Base-by-base conservation (phyloP, 2,113 vertebrate species). In the Coturnix japonica region DNA sequence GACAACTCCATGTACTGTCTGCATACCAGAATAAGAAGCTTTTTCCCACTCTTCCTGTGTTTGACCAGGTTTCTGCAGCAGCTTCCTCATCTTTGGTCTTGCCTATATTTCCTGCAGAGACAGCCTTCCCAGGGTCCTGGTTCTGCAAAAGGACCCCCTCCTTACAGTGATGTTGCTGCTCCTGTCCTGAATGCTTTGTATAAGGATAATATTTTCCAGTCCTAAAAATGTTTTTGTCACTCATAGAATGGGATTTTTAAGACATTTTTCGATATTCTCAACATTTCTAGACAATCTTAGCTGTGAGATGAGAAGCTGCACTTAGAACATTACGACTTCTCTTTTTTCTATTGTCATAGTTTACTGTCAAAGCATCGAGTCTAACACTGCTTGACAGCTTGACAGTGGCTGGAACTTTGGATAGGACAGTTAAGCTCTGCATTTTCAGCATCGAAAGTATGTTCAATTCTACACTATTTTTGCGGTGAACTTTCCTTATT, bases 11-110 rank as follows among this genome's bases (percentile, higher is more conserved):
- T 3, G 49, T 75, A 41, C 3, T 1, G 6, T 77, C 85, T 66
- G 10, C 0, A 0, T 59, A 31, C 6, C 31, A 59, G 41, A 66
- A 21, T 15, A 17, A 9, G 5, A 11, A 3, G 4, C 22, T 71
- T 87, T 77, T 66, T 26, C 26, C 16, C 7, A 6, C 5, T 21
- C 30, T 73, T 74, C 65, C 37, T 53, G n/a, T 70, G 23, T 12
- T 57, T 49, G 23, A 85, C 15, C 10, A 20, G 12, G 23, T 28
- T 78, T 26, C 56, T 30, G 74, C 28, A 81, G 33, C 7, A 71
- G 4, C 39, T 13, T 41, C 23, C 2, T 26, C 65, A 37, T 33
- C 70, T 11, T 59, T 44, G 19, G 15, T 21, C 30, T 65, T 23
- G 3, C 35, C 11, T 21, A 4, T 5, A 4, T 70, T 66, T 49